Percentiles rank a stretch among this genome's conserved stretches.
Evolutionary conservation across 2,888 invertebrate genomes (phyloP).

Genomic region (Drosophila buzzatii): DNA sequence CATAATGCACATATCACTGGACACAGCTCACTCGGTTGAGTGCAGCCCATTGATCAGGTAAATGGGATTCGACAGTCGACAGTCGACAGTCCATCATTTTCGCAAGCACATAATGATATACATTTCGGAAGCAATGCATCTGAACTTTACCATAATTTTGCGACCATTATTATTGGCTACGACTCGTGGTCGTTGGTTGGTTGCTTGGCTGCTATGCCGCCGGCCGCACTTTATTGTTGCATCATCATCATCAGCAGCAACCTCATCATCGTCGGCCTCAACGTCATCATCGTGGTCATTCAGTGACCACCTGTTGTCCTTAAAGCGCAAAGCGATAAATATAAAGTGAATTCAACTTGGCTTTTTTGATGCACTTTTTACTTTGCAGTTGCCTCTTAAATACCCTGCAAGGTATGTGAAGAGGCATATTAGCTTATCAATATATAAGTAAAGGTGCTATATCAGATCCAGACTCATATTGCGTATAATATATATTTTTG

Average conservation of each 20-base stretch:
- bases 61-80: constrained; percentile 61
- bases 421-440: neutral
- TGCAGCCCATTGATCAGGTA: constrained; percentile 40
- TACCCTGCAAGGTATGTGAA: neutral
- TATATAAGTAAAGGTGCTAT: neutral
- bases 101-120: constrained; percentile 73
- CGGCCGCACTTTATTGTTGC: constrained; percentile 59
- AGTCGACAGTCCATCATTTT: constrained; percentile 69
- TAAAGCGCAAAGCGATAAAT: constrained; percentile 65
- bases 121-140: constrained; percentile 77
- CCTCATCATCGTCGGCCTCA: constrained; percentile 15
- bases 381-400: constrained; percentile 15
- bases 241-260: constrained; percentile 38
- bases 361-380: constrained; percentile 25
- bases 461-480: neutral
- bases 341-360: constrained; percentile 56
- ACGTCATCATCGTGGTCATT: constrained; percentile 11
- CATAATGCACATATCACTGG: constrained; percentile 44
- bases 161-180: constrained; percentile 68
- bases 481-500: too few species aligned
- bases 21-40: constrained; percentile 25
- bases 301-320: constrained; percentile 75
- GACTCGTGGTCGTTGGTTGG: constrained; percentile 12
- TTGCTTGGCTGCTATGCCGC: constrained; percentile 21
- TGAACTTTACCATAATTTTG: constrained; percentile 75